Percentiles rank a stretch among this genome's conserved stretches.
Evolutionary conservation across 2,888 invertebrate genomes (phyloP).

Genomic region (Drosophila phalerata): DNA sequence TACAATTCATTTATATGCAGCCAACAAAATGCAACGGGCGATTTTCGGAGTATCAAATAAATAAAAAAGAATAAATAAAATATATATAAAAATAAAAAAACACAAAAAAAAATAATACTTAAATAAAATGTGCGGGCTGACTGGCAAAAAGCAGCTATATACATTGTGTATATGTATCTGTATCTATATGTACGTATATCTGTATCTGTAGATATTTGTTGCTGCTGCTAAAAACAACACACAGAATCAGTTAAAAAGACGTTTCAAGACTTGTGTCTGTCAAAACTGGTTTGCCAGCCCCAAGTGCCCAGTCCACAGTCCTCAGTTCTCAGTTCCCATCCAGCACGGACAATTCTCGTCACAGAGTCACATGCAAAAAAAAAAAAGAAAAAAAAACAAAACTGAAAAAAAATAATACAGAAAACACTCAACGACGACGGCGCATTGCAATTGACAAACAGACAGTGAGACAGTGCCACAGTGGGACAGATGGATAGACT

Average conservation of each 20-base stretch:
- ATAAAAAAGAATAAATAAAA: constrained; percentile 56
- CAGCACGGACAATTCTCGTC: constrained; percentile 79
- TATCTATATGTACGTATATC: constrained; percentile 22
- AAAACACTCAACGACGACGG: constrained; percentile 54
- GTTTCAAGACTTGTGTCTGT: constrained; percentile 81
- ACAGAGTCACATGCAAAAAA: constrained; percentile 76
- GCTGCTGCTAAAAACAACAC: constrained; percentile 65
- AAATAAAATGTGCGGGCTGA: constrained; percentile 77
- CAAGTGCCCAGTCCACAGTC: constrained; percentile 47
- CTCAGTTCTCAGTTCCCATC: constrained; percentile 58
- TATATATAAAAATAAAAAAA: constrained; percentile 12
- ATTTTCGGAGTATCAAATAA: constrained; percentile 75
- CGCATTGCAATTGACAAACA: constrained; percentile 79
- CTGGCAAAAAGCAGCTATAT: constrained; percentile 45
- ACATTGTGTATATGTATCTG: constrained; percentile 20
- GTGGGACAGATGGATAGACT: constrained; percentile 33
- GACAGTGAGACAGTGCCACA: constrained; percentile 54
- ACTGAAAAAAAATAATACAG: constrained; percentile 35
- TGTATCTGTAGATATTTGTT: constrained; percentile 76
- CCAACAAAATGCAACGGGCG: constrained; percentile 77
- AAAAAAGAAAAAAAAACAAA: constrained; percentile 19
- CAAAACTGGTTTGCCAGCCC: constrained; percentile 77
- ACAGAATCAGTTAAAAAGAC: constrained; percentile 80
- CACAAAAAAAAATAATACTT: constrained; percentile 63
- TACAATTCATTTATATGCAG: constrained; percentile 81